Evolutionary conservation across 2,797 vertebrate genomes (phyloP).

Genomic region (Diglossa cyanea): DNA sequence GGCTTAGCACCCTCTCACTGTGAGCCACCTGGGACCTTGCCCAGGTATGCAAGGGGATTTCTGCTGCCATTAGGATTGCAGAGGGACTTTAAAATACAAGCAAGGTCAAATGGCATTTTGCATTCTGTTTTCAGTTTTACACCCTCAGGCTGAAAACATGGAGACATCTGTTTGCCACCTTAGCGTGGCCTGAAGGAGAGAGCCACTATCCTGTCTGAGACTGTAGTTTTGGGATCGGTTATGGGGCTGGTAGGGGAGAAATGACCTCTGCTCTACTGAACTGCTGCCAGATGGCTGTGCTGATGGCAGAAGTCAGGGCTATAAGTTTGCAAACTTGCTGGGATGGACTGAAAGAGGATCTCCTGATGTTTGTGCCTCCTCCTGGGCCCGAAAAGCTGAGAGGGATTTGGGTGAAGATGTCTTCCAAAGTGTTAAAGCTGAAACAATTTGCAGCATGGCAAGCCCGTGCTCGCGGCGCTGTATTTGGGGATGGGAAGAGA

Average conservation of each 20-base stretch:
- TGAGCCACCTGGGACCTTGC: not conserved
- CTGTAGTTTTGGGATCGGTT: not conserved
- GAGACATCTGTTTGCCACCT: not conserved
- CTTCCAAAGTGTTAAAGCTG: not conserved
- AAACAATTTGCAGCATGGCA: not conserved
- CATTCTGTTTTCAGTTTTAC: not conserved
- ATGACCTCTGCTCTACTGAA: not conserved
- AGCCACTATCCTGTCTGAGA: not conserved
- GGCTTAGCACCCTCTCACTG: not conserved
- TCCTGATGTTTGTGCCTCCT: not conserved
- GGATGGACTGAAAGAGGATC: not conserved
- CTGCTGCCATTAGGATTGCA: not conserved
- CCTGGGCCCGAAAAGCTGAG: not conserved
- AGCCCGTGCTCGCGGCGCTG: fast-evolving
- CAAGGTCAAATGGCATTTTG: fast-evolving
- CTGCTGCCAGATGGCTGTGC: not conserved
- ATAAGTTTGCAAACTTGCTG: not conserved
- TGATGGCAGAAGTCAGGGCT: not conserved
- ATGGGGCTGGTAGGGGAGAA: not conserved
- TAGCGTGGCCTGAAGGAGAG: not conserved
- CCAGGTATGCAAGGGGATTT: not conserved
- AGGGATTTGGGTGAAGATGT: not conserved
- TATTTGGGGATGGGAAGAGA: not conserved
- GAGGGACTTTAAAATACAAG: not conserved
- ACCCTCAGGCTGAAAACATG: not conserved